Percentiles rank a stretch among this genome's conserved stretches.
Conservation (phyloP, 2,888 invertebrate species). For the Lissonota sp. region DNA sequence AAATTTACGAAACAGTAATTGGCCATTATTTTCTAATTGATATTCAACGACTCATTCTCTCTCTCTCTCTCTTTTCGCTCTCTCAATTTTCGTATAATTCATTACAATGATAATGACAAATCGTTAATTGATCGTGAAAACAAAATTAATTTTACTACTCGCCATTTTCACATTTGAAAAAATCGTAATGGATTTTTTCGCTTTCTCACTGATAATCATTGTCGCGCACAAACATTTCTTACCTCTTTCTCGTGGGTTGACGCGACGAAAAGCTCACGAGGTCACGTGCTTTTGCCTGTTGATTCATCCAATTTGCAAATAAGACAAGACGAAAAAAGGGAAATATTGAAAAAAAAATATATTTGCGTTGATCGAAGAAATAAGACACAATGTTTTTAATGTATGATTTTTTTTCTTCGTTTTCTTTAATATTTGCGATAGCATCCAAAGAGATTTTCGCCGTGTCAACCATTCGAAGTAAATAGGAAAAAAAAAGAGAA, state of each 20-base stretch:
- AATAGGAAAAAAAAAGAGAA: constrained; percentile 9
- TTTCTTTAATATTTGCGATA: constrained; percentile 63
- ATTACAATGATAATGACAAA: constrained; percentile 42
- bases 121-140: constrained; percentile 33
- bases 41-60: constrained; percentile 77
- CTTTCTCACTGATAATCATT: constrained; percentile 58
- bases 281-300: constrained; percentile 12
- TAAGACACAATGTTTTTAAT: constrained; percentile 57
- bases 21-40: constrained; percentile 80
- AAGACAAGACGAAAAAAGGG: constrained; percentile 3
- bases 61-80: constrained; percentile 67
- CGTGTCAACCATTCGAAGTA: constrained; percentile 72
- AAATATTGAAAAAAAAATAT: constrained; percentile 6
- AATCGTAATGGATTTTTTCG: constrained; percentile 50
- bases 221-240: constrained; percentile 47
- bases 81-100: constrained; percentile 39
- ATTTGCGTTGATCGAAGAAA: constrained; percentile 33
- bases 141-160: constrained; percentile 18
- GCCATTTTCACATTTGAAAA: not conserved
- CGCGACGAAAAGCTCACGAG: constrained; percentile 70
- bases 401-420: constrained; percentile 53
- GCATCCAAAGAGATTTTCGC: constrained; percentile 70
- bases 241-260: constrained; percentile 68
- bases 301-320: not conserved
- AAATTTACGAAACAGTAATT: constrained; percentile 76